Evolutionary conservation across 2,113 vertebrate species (phyloP).

Genomic region (Micromys minutus): DNA sequence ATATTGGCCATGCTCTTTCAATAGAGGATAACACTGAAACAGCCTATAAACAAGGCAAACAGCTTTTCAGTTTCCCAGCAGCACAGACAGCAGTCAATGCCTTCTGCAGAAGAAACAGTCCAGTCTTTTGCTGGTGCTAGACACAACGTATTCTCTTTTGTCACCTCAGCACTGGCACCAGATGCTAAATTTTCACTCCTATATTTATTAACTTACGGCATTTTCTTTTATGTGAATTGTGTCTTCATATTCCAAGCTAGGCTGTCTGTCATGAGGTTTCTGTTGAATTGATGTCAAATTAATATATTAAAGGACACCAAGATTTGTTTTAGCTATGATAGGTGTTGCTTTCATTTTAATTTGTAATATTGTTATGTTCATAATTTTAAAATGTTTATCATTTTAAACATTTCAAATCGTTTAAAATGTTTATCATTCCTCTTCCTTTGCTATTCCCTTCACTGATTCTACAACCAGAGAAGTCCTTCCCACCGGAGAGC

Average conservation of each 20-base stretch:
- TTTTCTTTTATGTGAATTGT: conserved; percentile 15
- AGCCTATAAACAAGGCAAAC: neutral
- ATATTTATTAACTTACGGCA: neutral
- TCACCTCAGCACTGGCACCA: neutral
- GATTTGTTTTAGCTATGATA: conserved; percentile 30
- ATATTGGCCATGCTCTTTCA: too few species aligned
- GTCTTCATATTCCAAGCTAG: neutral
- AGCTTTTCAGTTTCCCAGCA: neutral
- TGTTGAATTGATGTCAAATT: conserved; percentile 46
- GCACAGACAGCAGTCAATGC: too few species aligned
- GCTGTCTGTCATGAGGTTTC: neutral
- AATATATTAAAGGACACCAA: neutral
- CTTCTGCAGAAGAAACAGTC: neutral
- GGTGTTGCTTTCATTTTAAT: conserved; percentile 51
- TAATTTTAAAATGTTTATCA: conserved; percentile 52
- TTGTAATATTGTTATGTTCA: conserved; percentile 30
- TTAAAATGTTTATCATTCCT: conserved; percentile 48
- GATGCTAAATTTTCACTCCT: neutral
- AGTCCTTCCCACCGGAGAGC: neutral
- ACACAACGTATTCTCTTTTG: neutral
- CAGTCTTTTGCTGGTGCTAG: neutral
- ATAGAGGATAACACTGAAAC: too few species aligned
- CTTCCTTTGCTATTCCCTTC: conserved; percentile 50
- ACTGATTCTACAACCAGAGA: conserved; percentile 67
- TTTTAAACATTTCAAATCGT: neutral